Base-by-base conservation (phyloP, 2,113 vertebrate species). In the Cyprinodon tularosa region DNA sequence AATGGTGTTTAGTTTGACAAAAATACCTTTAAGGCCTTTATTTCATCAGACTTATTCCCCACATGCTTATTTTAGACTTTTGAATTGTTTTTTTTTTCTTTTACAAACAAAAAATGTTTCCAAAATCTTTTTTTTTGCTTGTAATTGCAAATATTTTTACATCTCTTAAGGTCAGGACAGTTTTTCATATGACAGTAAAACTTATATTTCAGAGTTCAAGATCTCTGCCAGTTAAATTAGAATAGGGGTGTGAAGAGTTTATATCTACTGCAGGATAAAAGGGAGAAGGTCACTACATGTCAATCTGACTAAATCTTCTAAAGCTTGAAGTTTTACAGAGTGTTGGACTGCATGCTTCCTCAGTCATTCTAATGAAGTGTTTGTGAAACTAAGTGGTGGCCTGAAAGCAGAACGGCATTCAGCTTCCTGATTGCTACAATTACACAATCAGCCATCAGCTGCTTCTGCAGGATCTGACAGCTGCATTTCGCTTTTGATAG, bases 401-500 rank as follows among this genome's bases (percentile, higher is more conserved):
- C 81, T 80, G 67, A 62, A 50, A 82, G 74, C 86, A 82, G 59
- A 84, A 79, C 72, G 64, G 78, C 85, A 92, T 91, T 92, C 89
- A 89, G 70, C 62, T 50, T 53, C 62, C 82, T 93, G 93, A 94
- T 94, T 93, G 93, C 86, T 93, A 82, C 90, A 92, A 93, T 93
- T 92, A 90, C 84, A 85, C 91, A 91, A 92, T 93, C 92, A 88
- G 74, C 80, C 82, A 89, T 92, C 87, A 86, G 89, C 88, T 89
- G 89, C 45, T 85, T 42, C 74, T 87, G 86, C 84, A 86, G 72
- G 63, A 84, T 86, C 75, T 88, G 90, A 90, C 91, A 92, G 89
- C 91, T 93, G 92, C 92, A 89, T 81, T 81, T 91, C 74, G 86
- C 78, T 71, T 84, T 79, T 60, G 81, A 91, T 86, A 83, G 89